phyloP scores from a whole-genome alignment of 1,140 invertebrate species.

The Cepaea nemoralis region DNA sequence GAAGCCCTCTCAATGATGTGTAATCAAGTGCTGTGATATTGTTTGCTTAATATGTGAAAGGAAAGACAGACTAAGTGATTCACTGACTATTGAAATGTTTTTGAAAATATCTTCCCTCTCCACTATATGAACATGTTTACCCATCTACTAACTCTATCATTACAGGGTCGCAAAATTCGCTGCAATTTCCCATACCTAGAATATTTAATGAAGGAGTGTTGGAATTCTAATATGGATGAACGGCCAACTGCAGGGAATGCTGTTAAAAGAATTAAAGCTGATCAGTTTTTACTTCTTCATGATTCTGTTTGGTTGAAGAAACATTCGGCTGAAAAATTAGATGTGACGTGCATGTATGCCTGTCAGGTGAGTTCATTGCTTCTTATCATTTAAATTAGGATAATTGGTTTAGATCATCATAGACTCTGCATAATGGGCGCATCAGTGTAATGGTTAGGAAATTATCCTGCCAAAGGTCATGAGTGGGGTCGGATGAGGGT shows the following conservation, averaged over 20 bases:
- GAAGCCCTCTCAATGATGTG: too few relatives aligned
- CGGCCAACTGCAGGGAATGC: slow-evolving; percentile 12
- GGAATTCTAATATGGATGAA: not conserved
- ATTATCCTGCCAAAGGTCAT: too few relatives aligned
- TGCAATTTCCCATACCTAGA: slow-evolving; percentile 35
- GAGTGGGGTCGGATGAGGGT: too few relatives aligned
- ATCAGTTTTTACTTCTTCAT: slow-evolving; percentile 37
- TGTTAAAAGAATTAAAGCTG: slow-evolving; percentile 26
- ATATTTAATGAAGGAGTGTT: slow-evolving; percentile 31
- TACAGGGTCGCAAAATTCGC: not conserved
- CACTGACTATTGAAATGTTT: too few relatives aligned
- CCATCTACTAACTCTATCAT: too few relatives aligned
- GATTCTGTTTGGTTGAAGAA: slow-evolving; percentile 19
- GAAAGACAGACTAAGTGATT: too few relatives aligned
- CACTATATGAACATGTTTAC: too few relatives aligned
- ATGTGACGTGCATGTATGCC: slow-evolving; percentile 34
- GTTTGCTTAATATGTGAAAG: too few relatives aligned
- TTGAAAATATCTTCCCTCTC: too few relatives aligned
- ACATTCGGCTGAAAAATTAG: not conserved
- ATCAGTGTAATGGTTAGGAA: not conserved
- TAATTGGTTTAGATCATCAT: not conserved
- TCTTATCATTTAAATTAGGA: not conserved
- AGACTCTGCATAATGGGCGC: not conserved
- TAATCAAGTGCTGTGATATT: too few relatives aligned
- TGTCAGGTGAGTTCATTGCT: slow-evolving; percentile 23